Evolutionary conservation across 2,888 invertebrate genomes (phyloP), one percentile per base, ranked within the genome.

Genomic region (Lucinisca nassula): DNA sequence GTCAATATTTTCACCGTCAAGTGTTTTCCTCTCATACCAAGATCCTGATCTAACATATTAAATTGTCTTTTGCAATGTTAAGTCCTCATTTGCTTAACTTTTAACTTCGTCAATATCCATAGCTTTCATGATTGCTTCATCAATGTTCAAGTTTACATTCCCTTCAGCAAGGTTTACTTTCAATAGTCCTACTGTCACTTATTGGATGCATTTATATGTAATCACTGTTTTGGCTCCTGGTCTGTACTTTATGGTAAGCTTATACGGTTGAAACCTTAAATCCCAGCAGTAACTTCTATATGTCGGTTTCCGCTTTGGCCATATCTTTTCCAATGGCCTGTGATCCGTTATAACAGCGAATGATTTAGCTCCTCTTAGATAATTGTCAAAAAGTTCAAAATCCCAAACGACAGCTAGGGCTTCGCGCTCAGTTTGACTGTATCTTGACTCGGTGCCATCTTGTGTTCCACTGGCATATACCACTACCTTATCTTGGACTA

Each of bases 391-490:
- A 58, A 92, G 87, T 72, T 91, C 87, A 72, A 75, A 87, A 35
- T 86, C 77, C 93, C 92, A 94, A 14, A 92, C 91, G 6, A 94
- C 84, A 12, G 91, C 93, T 21, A 93, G 83, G 49, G 90, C 79
- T 73, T 93, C 93, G 0, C 90, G 77, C 78, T 92, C 91, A 21
- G 91, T 93, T 74, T 93, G 92, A 14, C 88, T 88, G 78, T 92
- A 92, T 10, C 92, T 55, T 1, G 70, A 12, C 72, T 92, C 93
- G 4, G 84, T 85, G 24, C 82, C 81, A 10, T 91, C 82, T 2
- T 91, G 84, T 21, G 87, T 77, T 21, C 89, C 58, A 40, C 91
- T 90, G 12, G 88, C 90, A 67, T 92, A 92, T 87, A 91, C 87
- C 12, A 81, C 27, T 8, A 75, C 49, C 17, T 75, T 75, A 8